A percentile compares a stretch with the other conserved stretches of the same genome.
phyloP scores from a whole-genome alignment of 1,140 invertebrate genomes.

The Heliconius himera region DNA sequence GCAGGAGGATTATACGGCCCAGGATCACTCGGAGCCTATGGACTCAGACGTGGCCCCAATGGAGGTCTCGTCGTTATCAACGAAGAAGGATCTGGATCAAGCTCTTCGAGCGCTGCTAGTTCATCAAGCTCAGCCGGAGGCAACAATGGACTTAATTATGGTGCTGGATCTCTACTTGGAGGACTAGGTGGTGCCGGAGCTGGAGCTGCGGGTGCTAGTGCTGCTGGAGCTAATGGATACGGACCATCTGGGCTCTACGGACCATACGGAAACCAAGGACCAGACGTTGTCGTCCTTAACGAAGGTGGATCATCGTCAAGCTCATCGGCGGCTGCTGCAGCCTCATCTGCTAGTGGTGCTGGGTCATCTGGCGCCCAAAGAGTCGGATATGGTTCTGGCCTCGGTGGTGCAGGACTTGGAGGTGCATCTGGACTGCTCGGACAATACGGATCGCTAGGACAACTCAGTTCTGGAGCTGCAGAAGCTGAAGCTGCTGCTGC shows the following conservation, averaged over 20 bases:
- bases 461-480: conserved; percentile 10
- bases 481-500: conserved; percentile 29
- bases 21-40: conserved; percentile 9
- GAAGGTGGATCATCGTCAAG: conserved; percentile 15
- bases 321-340: not conserved
- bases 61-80: not conserved
- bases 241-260: conserved; percentile 16
- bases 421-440: not conserved
- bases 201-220: not conserved
- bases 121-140: not conserved
- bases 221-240: no score
- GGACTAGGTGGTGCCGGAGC: conserved; percentile 2
- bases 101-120: conserved; percentile 22
- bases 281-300: conserved; percentile 18
- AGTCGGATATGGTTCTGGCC: conserved; percentile 3
- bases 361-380: not conserved
- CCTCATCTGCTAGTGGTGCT: conserved; percentile 14
- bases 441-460: conserved; percentile 3
- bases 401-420: not conserved
- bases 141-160: not conserved
- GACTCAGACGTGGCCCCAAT: not conserved
- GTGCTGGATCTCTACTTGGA: not conserved
- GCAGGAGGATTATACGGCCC: not conserved
- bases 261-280: conserved; percentile 29
- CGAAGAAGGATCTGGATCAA: not conserved